These are phyloP conservation scores for Nyctalus aviator DNA, from an alignment of 2,797 vertebrate species.

Conservation along the genomic window DNA sequence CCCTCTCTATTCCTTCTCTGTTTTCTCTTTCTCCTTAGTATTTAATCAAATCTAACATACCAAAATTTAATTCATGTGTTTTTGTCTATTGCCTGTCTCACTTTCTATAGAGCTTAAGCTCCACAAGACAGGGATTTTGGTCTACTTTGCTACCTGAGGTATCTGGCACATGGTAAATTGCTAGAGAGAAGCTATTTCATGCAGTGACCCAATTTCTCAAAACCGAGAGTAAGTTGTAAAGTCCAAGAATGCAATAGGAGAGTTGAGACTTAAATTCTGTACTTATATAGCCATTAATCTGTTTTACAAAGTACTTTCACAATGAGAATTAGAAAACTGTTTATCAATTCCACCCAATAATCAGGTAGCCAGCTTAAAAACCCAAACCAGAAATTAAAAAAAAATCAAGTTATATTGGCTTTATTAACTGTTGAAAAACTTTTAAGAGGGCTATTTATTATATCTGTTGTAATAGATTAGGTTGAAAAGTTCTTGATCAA, in stretches of 20 bases:
- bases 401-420: slow-evolving; percentile 25
- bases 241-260: slow-evolving; percentile 31
- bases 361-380: slow-evolving; percentile 16
- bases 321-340: slow-evolving; percentile 9
- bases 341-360: slow-evolving; percentile 31
- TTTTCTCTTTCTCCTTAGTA: slow-evolving; percentile 8
- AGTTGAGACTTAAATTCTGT: slow-evolving; percentile 23
- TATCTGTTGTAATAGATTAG: slow-evolving; percentile 48
- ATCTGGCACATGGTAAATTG: neutral
- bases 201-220: slow-evolving; percentile 41
- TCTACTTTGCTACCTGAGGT: neutral
- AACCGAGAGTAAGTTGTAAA: slow-evolving; percentile 26
- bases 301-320: slow-evolving; percentile 13
- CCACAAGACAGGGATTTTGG: neutral
- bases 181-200: slow-evolving; percentile 28
- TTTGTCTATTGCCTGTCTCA: slow-evolving; percentile 13
- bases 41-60: neutral
- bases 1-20: neutral
- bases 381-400: neutral
- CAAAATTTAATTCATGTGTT: neutral
- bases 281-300: slow-evolving; percentile 10
- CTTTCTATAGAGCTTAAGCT: slow-evolving; percentile 4
- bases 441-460: slow-evolving; percentile 54
- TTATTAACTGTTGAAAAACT: slow-evolving; percentile 35
- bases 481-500: slow-evolving; percentile 63